Evolutionary conservation across 2,113 vertebrate species (phyloP).

Genomic region (Ptyas mucosa): DNA sequence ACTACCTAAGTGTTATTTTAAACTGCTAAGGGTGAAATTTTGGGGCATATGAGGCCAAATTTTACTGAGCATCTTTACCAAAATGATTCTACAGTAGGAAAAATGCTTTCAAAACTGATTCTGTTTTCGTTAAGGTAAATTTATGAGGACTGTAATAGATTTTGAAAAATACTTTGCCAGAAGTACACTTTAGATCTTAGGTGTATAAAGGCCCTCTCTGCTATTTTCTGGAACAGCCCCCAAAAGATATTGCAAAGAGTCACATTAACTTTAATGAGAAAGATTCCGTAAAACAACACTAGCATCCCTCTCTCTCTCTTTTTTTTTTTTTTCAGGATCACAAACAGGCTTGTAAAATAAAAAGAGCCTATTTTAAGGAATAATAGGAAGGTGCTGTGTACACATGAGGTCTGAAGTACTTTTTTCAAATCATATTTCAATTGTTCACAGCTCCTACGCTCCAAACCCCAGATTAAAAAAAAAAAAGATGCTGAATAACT

Average conservation of each 20-base stretch:
- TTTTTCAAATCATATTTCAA: neutral
- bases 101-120: neutral
- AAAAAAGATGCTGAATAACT: constrained; percentile 14
- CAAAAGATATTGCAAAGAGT: neutral
- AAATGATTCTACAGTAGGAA: neutral
- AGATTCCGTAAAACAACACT: neutral
- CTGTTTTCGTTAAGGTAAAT: neutral
- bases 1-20: neutral
- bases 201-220: neutral
- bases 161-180: neutral
- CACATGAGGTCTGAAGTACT: neutral
- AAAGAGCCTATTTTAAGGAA: neutral
- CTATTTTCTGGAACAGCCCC: neutral
- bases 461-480: neutral
- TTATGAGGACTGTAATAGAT: neutral
- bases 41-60: no score
- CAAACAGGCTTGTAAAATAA: neutral
- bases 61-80: neutral
- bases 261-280: neutral
- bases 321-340: neutral
- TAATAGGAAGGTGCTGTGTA: neutral
- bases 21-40: neutral
- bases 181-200: neutral
- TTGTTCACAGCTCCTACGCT: neutral
- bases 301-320: neutral